Evolutionary conservation across 2,888 invertebrate species (phyloP).

Genomic region (Dasypolia templi): DNA sequence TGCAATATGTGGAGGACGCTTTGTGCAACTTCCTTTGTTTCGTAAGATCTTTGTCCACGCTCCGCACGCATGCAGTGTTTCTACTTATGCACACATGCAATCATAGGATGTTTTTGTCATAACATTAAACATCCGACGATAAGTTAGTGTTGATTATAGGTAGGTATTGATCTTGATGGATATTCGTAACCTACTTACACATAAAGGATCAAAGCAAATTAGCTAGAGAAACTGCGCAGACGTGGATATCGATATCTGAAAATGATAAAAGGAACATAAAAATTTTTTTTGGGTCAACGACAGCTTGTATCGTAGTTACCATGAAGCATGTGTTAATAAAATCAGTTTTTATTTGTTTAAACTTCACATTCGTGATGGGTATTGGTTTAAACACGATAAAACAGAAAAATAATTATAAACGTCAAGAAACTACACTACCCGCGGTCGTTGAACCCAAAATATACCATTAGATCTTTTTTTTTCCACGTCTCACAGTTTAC

Average conservation of each 20-base stretch:
- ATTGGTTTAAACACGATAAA: background rate
- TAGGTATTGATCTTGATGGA: background rate
- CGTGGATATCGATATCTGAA: background rate
- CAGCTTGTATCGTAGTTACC: background rate
- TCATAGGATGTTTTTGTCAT: constrained; percentile 22
- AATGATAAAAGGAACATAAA: background rate
- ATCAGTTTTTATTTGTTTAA: background rate
- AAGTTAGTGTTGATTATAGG: background rate
- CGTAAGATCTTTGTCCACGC: constrained; percentile 38
- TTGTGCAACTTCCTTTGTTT: constrained; percentile 47
- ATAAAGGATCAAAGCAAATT: background rate
- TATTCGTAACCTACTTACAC: background rate
- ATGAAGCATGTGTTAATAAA: background rate
- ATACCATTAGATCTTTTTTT: background rate
- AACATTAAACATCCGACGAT: constrained; percentile 9
- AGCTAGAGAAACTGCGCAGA: background rate
- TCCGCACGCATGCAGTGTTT: constrained; percentile 16
- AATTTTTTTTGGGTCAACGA: background rate
- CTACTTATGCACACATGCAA: constrained; percentile 1
- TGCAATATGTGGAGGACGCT: constrained; percentile 36
- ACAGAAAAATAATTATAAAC: background rate
- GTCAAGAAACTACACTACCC: background rate
- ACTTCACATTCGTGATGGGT: background rate
- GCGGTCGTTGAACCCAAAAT: background rate
- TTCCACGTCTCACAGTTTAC: too few species aligned